Evolutionary conservation across 2,113 vertebrate genomes (phyloP).

Genomic region (Malurus cyaneus): DNA sequence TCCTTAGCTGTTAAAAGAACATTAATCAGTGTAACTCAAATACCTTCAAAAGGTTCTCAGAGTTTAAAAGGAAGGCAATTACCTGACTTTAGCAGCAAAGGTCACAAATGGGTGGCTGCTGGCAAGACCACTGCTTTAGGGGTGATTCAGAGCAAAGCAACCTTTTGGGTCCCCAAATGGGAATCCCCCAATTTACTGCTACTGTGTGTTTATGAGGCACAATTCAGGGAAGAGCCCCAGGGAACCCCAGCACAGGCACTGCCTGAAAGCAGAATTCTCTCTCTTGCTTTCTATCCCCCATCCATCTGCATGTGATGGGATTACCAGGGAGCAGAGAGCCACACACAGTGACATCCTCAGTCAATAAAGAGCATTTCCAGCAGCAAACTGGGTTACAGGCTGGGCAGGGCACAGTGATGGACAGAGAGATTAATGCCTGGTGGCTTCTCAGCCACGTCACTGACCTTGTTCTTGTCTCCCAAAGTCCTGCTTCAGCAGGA

Average conservation of each 20-base stretch:
- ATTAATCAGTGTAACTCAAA: not conserved
- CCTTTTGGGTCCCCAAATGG: fast-evolving
- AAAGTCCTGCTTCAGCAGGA: not conserved
- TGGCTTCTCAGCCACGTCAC: not conserved
- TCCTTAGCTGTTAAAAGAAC: not conserved
- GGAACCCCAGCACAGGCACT: not conserved
- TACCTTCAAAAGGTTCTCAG: not conserved
- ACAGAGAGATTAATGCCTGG: not conserved
- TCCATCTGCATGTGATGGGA: not conserved
- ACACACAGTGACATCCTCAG: not conserved
- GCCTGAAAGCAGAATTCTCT: not conserved
- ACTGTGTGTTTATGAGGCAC: not conserved
- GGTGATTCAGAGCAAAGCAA: not conserved
- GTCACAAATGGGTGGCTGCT: not conserved
- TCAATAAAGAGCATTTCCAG: constrained; percentile 27
- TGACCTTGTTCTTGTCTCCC: not conserved
- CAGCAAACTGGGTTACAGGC: constrained; percentile 26
- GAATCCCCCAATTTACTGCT: fast-evolving
- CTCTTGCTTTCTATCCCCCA: not conserved
- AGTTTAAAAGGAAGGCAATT: not conserved
- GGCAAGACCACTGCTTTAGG: not conserved
- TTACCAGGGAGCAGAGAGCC: not conserved
- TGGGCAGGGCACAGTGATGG: not conserved
- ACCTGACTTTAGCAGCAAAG: not conserved
- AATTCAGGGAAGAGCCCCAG: not conserved